Conservation (phyloP, 2,888 invertebrate species). For the Galeopsomyia nigrocyanea region DNA sequence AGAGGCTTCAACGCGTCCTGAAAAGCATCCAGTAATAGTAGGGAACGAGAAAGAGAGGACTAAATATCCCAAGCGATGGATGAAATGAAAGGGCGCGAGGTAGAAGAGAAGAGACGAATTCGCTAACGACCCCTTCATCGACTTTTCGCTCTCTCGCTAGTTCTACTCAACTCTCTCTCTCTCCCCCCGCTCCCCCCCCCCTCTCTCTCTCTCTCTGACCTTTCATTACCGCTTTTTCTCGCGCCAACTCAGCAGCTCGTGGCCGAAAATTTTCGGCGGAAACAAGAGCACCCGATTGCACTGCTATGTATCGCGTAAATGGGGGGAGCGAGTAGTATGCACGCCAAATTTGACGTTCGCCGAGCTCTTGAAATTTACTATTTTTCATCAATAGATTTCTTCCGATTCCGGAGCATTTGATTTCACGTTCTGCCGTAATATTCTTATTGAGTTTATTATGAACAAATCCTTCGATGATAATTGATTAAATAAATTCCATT, state of each 20-base stretch:
- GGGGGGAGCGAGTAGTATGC: neutral
- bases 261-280: conserved; percentile 13
- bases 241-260: conserved; percentile 18
- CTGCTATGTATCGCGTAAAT: conserved; percentile 2
- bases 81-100: conserved; percentile 31
- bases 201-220: neutral
- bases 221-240: conserved; percentile 4
- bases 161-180: conserved; percentile 8
- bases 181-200: neutral
- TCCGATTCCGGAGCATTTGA: no score
- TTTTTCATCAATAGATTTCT: no score
- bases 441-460: no score
- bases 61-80: conserved; percentile 39
- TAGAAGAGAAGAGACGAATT: conserved; percentile 20
- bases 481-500: no score
- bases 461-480: no score
- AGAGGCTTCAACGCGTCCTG: neutral
- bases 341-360: no score
- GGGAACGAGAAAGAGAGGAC: no score
- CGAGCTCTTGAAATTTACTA: no score
- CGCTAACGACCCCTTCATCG: conserved; percentile 45
- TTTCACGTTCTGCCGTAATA: no score
- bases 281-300: conserved; percentile 35
- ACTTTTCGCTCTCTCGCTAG: conserved; percentile 20
- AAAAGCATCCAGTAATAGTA: conserved; percentile 28